Conservation (phyloP, 2,888 invertebrate species). For the Catocala sponsa region DNA sequence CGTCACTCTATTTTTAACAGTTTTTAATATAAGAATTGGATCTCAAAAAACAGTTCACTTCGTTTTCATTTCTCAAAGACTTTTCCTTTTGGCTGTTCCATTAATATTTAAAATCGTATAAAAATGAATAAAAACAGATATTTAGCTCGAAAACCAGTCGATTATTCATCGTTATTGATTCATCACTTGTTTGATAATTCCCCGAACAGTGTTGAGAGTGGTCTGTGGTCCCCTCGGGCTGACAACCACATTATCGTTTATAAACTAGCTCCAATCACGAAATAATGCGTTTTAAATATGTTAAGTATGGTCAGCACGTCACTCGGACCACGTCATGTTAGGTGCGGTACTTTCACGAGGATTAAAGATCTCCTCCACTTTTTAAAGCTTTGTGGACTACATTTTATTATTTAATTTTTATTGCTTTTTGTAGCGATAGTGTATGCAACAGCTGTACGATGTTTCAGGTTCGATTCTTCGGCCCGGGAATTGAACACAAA, state of each 20-base stretch:
- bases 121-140: too few species aligned
- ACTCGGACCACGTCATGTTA: neutral
- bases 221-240: conserved; percentile 42
- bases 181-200: conserved; percentile 1
- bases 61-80: too few species aligned
- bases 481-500: too few species aligned
- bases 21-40: too few species aligned
- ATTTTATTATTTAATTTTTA: too few species aligned
- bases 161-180: conserved; percentile 9
- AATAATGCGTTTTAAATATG: conserved; percentile 75
- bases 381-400: neutral
- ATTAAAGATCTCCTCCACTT: neutral
- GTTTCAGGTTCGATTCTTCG: too few species aligned
- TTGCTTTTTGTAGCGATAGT: too few species aligned
- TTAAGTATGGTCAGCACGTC: conserved; percentile 11
- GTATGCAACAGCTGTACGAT: too few species aligned
- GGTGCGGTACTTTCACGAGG: neutral
- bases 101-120: too few species aligned
- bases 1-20: too few species aligned
- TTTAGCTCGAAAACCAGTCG: neutral
- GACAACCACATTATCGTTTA: conserved; percentile 67
- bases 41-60: too few species aligned
- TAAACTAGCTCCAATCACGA: conserved; percentile 71
- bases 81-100: too few species aligned
- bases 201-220: conserved; percentile 9